A percentile compares a stretch with the other conserved stretches of the same genome.
These are phyloP conservation scores for Papilio polytes DNA, from an alignment of 1,140 invertebrate genomes.

Conservation along the genomic window DNA sequence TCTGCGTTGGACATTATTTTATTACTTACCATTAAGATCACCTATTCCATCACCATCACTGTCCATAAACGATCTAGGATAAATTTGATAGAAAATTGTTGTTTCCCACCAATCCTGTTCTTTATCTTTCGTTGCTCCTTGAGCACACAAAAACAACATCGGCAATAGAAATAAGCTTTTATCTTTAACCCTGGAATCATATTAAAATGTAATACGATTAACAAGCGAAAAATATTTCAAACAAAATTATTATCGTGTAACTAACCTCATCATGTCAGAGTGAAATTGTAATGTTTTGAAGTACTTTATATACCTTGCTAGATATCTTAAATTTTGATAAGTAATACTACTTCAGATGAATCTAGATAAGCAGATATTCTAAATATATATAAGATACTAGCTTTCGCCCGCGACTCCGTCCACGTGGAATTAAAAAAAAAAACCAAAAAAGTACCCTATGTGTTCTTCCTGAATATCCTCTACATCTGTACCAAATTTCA, in stretches of 20 bases:
- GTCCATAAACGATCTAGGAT: constrained; percentile 91
- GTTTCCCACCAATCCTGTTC: constrained; percentile 89
- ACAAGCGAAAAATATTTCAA: background rate
- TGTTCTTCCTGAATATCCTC: no score
- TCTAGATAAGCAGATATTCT: constrained; percentile 14
- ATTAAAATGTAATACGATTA: constrained; percentile 9
- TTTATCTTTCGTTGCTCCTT: constrained; percentile 45
- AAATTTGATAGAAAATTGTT: constrained; percentile 90
- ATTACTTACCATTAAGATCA: constrained; percentile 65
- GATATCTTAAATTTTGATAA: constrained; percentile 38
- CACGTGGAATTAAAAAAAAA: no score
- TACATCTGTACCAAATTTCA: no score
- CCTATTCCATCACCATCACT: constrained; percentile 85
- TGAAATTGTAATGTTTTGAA: background rate
- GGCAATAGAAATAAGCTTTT: constrained; percentile 50
- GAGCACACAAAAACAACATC: constrained; percentile 48
- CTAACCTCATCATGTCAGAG: constrained; percentile 32
- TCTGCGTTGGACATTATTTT: background rate
- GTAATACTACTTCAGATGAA: background rate
- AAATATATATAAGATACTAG: no score
- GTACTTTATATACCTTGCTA: constrained; percentile 25
- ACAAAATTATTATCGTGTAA: constrained; percentile 4
- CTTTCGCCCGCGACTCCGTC: no score
- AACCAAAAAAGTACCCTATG: no score
- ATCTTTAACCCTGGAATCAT: constrained; percentile 49